Evolutionary conservation across 1,140 invertebrate genomes (phyloP).

Genomic region (Drosophila sechellia): DNA sequence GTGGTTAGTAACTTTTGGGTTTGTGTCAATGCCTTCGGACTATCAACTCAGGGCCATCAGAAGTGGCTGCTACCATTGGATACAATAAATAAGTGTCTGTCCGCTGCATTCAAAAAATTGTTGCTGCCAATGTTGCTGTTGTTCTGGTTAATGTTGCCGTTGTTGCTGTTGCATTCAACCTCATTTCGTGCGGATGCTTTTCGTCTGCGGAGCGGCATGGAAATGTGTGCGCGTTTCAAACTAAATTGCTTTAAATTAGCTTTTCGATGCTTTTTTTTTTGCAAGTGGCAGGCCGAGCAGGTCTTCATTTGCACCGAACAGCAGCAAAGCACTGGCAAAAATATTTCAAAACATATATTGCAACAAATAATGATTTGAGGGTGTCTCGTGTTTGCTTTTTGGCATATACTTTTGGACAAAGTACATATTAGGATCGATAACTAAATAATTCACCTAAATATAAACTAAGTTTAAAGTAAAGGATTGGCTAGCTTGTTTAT

Average conservation of each 20-base stretch:
- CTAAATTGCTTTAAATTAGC: constrained; percentile 83
- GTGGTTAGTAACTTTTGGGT: constrained; percentile 37
- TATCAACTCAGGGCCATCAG: constrained; percentile 78
- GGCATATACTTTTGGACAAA: too few relatives aligned
- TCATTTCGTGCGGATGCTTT: constrained; percentile 69
- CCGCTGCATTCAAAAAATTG: constrained; percentile 46
- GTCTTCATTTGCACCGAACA: constrained; percentile 76
- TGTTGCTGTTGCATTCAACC: constrained; percentile 57
- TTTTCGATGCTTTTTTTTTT: constrained; percentile 70
- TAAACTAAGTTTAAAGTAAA: too few relatives aligned
- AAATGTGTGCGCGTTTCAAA: constrained; percentile 80
- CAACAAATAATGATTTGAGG: not conserved
- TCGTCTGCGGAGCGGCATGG: constrained; percentile 58
- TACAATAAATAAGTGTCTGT: constrained; percentile 74
- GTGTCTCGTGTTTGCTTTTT: not conserved
- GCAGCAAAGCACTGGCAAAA: constrained; percentile 29
- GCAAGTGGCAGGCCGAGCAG: constrained; percentile 66
- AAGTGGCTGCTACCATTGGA: constrained; percentile 56
- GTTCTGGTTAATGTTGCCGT: constrained; percentile 11
- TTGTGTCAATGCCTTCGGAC: constrained; percentile 71
- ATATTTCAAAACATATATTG: not conserved
- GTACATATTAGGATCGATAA: too few relatives aligned
- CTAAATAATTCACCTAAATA: too few relatives aligned
- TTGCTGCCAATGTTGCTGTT: constrained; percentile 30
- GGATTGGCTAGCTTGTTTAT: too few relatives aligned